Conservation (phyloP, 2,888 invertebrate species). For the Laothoe populi region DNA sequence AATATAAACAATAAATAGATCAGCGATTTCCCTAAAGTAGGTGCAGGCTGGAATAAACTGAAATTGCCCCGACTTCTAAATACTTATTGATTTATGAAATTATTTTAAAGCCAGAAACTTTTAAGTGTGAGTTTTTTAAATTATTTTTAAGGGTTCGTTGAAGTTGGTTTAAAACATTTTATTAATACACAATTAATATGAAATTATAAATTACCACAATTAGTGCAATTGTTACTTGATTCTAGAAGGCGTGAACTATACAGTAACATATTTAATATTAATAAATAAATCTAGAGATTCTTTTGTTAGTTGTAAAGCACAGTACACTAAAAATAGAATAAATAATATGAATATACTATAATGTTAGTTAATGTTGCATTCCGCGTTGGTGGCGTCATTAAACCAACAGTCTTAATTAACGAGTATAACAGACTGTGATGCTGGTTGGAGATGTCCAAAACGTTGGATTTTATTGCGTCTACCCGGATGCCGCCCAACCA, state of each 20-base stretch:
- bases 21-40: no score
- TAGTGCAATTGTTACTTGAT: not conserved
- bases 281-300: not conserved
- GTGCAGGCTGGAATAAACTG: no score
- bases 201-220: slow-evolving; percentile 7
- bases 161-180: not conserved
- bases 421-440: slow-evolving; percentile 14
- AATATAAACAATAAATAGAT: no score
- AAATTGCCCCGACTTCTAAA: no score
- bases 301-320: not conserved
- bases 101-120: no score
- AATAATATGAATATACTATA: not conserved
- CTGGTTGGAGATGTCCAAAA: slow-evolving; percentile 23
- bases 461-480: slow-evolving; percentile 20
- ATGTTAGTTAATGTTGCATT: not conserved
- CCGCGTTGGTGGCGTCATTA: slow-evolving; percentile 17
- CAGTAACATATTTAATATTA: not conserved
- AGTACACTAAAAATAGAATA: not conserved
- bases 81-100: no score
- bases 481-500: slow-evolving; percentile 21
- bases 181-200: not conserved
- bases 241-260: not conserved
- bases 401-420: slow-evolving; percentile 7
- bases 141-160: no score
- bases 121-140: no score